Base-by-base conservation (phyloP, 2,888 invertebrate species). In the Aphodius granarius region DNA sequence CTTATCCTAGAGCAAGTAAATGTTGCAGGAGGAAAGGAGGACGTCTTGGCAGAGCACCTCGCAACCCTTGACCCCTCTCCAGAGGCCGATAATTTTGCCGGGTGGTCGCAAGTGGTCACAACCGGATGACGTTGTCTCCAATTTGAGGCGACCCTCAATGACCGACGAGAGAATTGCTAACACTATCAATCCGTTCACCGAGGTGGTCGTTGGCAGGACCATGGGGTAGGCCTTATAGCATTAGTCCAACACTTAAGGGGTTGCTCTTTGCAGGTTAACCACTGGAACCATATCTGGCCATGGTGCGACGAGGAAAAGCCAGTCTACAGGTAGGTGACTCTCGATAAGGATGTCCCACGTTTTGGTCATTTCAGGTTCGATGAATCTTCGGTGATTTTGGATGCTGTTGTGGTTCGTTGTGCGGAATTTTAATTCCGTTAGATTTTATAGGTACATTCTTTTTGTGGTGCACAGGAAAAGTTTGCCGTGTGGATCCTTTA, bases 131-230 rank as follows among this genome's bases (percentile, higher is more conserved):
- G 94, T 96, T 66, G 81, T 81, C 43, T 81, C 85, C 5, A 80
- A 80, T 72, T 78, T 79, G 22, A 81, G 82, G 66, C 83, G 82
- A 71, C 84, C 85, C n/a, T 66, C 77, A 17, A 97, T 95, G 89
- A 94, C 96, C 79, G 96, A 97, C 81, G 93, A 95, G 83, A 93
- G 94, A 88, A 95, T 98, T 76, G 94, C 94, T 17, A 94, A 96
- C 84, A 94, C 95, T 0, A 89, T 97, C 79, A 92, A 93, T 76
- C 92, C 94, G 5, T 97, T 96, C 86, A 93, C 96, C 0, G 96
- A 97, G 88, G 91, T 96, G 65, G 93, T 97, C 77, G 91, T 93
- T 74, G 95, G 96, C 79, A 93, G 93, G 81, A 92, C 94, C 76
- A 90, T 95, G 85, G 96, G 96, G 97, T 97, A 92, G 88, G 89